A percentile compares a stretch with the other conserved stretches of the same genome.
Evolutionary conservation across 2,888 invertebrate species (phyloP).

Genomic region (Parochlus steinenii): DNA sequence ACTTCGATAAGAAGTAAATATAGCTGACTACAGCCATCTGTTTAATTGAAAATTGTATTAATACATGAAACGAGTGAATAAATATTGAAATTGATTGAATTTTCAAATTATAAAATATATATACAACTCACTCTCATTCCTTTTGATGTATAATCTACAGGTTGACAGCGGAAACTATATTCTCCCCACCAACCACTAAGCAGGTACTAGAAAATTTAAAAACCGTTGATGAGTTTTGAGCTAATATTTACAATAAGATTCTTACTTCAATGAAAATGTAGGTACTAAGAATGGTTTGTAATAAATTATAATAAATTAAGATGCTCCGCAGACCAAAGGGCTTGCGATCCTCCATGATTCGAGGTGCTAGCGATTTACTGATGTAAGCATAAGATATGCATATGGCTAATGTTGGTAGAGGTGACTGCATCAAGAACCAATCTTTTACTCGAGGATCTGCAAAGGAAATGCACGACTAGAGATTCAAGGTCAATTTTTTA

Average conservation of each 20-base stretch:
- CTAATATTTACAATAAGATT: conserved; percentile 14
- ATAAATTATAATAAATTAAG: conserved; percentile 73
- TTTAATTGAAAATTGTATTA: no score
- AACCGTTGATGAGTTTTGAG: conserved; percentile 9
- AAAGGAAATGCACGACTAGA: conserved; percentile 19
- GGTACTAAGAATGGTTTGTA: conserved; percentile 76
- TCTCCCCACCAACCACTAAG: conserved; percentile 60
- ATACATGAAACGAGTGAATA: conserved; percentile 6
- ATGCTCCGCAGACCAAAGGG: conserved; percentile 65
- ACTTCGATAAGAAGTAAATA: conserved; percentile 96
- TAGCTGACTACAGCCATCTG: conserved; percentile 87
- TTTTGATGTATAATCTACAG: conserved; percentile 68
- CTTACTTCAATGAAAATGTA: conserved; percentile 87
- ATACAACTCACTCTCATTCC: conserved; percentile 46
- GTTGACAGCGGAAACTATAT: conserved; percentile 71
- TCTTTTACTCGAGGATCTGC: conserved; percentile 77
- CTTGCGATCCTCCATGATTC: conserved; percentile 77
- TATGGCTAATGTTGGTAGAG: conserved; percentile 66
- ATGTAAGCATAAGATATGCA: conserved; percentile 73
- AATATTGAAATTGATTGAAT: not conserved
- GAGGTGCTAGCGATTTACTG: conserved; percentile 66
- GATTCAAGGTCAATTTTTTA: no score
- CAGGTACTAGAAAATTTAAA: conserved; percentile 34
- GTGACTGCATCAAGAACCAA: conserved; percentile 82
- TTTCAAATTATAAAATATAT: conserved; percentile 14